These are phyloP conservation scores for Tryphoninae sp. DNA, from an alignment of 2,888 invertebrate species.

Conservation along the genomic window DNA sequence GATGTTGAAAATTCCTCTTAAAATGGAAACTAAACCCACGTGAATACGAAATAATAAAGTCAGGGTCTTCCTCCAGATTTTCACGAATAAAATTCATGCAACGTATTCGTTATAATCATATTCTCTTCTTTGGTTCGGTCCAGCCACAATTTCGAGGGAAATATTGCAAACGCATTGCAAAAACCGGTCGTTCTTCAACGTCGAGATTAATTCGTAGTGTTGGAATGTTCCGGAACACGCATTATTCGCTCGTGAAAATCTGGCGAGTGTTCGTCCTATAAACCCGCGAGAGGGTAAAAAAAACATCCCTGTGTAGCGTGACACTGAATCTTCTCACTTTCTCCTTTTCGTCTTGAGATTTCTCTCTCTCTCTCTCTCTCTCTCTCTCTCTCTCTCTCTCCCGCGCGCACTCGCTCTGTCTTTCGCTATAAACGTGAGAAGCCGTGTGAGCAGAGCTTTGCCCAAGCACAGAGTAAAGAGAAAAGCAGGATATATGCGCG, in stretches of 20 bases:
- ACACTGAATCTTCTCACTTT: constrained; percentile 14
- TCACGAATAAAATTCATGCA: not conserved
- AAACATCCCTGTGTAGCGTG: constrained; percentile 3
- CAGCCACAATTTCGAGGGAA: constrained; percentile 23
- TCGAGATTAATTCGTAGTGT: constrained; percentile 49
- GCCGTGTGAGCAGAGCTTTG: constrained; percentile 41
- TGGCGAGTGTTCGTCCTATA: constrained; percentile 41
- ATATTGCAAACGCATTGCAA: not conserved
- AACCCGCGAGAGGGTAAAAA: not conserved
- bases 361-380: not conserved
- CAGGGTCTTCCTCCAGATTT: too few relatives aligned
- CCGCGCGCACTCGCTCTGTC: not conserved
- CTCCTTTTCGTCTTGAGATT: constrained; percentile 17
- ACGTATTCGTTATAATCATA: not conserved
- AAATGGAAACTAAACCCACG: too few relatives aligned
- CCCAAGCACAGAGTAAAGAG: constrained; percentile 64
- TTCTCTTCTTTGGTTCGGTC: constrained; percentile 27
- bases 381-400: constrained; percentile 6
- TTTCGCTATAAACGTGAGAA: constrained; percentile 47
- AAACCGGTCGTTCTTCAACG: not conserved
- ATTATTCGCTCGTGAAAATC: constrained; percentile 56
- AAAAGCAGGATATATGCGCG: constrained; percentile 63
- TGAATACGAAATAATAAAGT: too few relatives aligned
- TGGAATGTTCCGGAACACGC: constrained; percentile 46
- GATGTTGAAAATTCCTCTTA: not conserved